Percentiles rank a stretch among this genome's conserved stretches.
Conservation (phyloP, 2,113 vertebrate genomes). For the Ictalurus punctatus region DNA sequence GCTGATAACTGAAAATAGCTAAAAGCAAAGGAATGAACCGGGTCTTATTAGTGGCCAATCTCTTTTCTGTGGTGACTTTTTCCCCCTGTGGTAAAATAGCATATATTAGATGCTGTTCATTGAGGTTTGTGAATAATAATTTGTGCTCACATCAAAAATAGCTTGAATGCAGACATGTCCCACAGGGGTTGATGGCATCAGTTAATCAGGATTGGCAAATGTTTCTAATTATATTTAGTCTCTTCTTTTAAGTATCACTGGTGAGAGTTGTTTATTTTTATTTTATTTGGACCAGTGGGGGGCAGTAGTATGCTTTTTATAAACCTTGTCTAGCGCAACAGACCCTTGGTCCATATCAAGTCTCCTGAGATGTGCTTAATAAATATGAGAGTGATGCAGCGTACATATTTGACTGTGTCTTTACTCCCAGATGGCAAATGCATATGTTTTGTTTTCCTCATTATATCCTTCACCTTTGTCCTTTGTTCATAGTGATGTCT, state of each 20-base stretch:
- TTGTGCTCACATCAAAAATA: conserved; percentile 29
- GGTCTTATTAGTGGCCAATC: background rate
- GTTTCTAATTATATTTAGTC: conserved; percentile 9
- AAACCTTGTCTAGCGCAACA: background rate
- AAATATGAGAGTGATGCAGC: background rate
- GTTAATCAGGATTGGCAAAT: conserved; percentile 29
- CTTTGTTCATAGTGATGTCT: too few relatives aligned
- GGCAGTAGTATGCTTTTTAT: conserved; percentile 43
- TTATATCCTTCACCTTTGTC: background rate
- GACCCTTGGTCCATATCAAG: background rate
- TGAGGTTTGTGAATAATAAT: conserved; percentile 27
- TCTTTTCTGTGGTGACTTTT: background rate
- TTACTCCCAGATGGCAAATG: background rate
- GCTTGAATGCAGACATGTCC: conserved; percentile 5
- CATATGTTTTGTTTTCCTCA: background rate
- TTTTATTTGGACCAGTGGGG: conserved; percentile 30
- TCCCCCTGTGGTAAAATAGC: conserved; percentile 4
- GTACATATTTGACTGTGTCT: background rate
- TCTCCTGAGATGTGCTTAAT: background rate
- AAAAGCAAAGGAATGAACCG: conserved; percentile 1
- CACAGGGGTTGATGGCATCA: background rate
- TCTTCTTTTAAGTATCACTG: background rate
- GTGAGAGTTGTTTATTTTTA: background rate
- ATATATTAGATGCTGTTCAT: background rate
- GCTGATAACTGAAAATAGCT: conserved; percentile 25